These are phyloP conservation scores for Physella acuta DNA, from an alignment of 1,140 invertebrate species.

Conservation along the genomic window DNA sequence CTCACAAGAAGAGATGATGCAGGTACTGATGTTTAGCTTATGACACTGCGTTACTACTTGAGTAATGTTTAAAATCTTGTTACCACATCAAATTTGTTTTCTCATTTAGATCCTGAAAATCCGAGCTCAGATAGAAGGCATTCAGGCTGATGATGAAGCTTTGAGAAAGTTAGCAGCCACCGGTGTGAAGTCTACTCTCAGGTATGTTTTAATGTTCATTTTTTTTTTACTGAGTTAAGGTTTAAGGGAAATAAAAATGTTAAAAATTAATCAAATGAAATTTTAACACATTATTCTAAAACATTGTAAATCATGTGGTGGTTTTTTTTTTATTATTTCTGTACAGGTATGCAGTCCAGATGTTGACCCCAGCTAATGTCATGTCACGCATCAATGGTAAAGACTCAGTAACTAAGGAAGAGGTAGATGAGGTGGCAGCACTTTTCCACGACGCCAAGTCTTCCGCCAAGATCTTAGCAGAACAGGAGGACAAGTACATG, in stretches of 20 bases:
- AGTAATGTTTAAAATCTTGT: background rate
- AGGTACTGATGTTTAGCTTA: constrained; percentile 59
- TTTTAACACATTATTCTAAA: no score
- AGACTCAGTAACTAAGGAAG: constrained; percentile 67
- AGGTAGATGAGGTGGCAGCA: constrained; percentile 80
- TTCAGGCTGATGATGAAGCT: constrained; percentile 84
- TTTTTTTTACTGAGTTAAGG: background rate
- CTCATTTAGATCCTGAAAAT: constrained; percentile 77
- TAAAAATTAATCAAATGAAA: no score
- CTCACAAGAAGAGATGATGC: constrained; percentile 73
- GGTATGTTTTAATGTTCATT: background rate
- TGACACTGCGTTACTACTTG: background rate
- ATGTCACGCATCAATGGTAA: constrained; percentile 88
- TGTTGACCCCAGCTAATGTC: constrained; percentile 87
- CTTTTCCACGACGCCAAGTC: constrained; percentile 95
- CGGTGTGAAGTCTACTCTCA: constrained; percentile 17
- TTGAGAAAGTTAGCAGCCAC: constrained; percentile 78
- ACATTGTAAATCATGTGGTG: no score
- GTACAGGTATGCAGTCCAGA: constrained; percentile 74
- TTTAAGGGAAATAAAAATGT: no score
- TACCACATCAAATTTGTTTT: background rate
- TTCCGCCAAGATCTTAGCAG: constrained; percentile 86
- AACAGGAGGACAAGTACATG: constrained; percentile 92
- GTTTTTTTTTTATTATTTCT: no score
- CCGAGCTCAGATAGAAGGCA: constrained; percentile 84